Conservation (phyloP, 2,888 invertebrate species). For the Asteroscopus sphinx region DNA sequence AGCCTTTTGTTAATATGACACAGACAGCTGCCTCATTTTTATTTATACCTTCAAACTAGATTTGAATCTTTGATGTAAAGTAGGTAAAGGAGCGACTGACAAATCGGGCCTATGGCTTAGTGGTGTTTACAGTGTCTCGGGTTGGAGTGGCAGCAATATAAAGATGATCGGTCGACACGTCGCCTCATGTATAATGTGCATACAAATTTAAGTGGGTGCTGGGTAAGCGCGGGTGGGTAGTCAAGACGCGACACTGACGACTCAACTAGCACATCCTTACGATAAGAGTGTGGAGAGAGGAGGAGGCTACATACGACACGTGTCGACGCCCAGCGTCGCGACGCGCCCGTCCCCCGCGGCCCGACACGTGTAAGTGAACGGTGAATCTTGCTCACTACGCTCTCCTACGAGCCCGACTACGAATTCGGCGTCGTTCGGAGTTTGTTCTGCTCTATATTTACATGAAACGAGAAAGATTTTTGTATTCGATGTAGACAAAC, state of each 20-base stretch:
- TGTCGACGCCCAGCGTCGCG: conserved; percentile 80
- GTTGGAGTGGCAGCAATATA: conserved; percentile 76
- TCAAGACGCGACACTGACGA: conserved; percentile 66
- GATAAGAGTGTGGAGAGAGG: conserved; percentile 70
- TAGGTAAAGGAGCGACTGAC: conserved; percentile 45
- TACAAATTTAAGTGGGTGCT: conserved; percentile 80
- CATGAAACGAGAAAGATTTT: conserved; percentile 79
- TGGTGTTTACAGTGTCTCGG: conserved; percentile 70
- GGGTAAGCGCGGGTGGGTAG: conserved; percentile 56
- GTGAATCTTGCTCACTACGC: conserved; percentile 74
- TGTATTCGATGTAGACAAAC: conserved; percentile 75
- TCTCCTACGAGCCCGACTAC: conserved; percentile 68
- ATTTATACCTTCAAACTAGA: conserved; percentile 16
- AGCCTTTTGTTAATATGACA: background rate
- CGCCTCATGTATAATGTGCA: conserved; percentile 87
- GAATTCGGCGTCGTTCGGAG: conserved; percentile 78
- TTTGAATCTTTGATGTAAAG: conserved; percentile 43
- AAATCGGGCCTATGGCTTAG: conserved; percentile 67
- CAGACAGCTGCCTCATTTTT: background rate
- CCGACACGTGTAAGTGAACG: conserved; percentile 80
- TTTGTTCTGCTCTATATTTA: conserved; percentile 83
- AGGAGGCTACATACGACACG: conserved; percentile 75
- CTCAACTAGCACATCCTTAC: conserved; percentile 74
- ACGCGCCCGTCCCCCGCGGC: conserved; percentile 64
- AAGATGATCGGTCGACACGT: conserved; percentile 83